Base-by-base conservation (phyloP, 2,113 vertebrate species). In the Lanius ludovicianus region DNA sequence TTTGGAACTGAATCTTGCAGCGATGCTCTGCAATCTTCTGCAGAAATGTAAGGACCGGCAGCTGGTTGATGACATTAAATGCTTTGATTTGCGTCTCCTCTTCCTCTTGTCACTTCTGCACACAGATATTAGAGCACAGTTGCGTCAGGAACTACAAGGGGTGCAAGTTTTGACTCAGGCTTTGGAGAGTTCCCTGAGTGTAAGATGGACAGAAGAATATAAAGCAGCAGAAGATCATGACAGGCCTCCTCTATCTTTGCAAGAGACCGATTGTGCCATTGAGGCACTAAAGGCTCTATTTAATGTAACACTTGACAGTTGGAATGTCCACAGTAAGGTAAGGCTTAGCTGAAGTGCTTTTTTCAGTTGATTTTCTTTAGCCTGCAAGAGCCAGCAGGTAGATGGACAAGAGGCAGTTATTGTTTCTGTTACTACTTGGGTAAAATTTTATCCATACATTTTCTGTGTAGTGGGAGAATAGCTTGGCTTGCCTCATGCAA, bases 261-360 rank as follows among this genome's bases (percentile, higher is more conserved):
- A 99, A 96, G 98, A 98, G 95, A 99, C 98, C 15, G 99, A 99
- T 89, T 98, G 98, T 94, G 98, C 98, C 59, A 99, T 99, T 97
- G 99, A 99, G 96, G 98, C 99, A 24, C 98, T 99, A 86, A 99
- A 99, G 98, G 98, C 98, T 97, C 98, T 99, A 87, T 99, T 99
- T 97, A 99, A 99, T 96, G 98, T 99, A 94, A 99, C 99, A 0
- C 98, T 99, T 94, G 98, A 98, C 95, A 98, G 98, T 75, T 99
- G 98, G 96, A 98, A 98, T 91, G 97, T 98, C 89, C 98, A 98
- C 94, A 98, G 98, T 55, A 92, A 99, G 99, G 99, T 99, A 98
- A 98, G 99, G 47, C 46, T 81, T n/a, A 55, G 55, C 67, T 81
- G 55, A 89, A 84, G 49, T 92, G 75, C 37, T 60, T 78, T 63